A percentile compares a stretch with the other conserved stretches of the same genome.
These are phyloP conservation scores for Amazona vittata DNA, from an alignment of 2,113 vertebrate genomes.

Conservation along the genomic window DNA sequence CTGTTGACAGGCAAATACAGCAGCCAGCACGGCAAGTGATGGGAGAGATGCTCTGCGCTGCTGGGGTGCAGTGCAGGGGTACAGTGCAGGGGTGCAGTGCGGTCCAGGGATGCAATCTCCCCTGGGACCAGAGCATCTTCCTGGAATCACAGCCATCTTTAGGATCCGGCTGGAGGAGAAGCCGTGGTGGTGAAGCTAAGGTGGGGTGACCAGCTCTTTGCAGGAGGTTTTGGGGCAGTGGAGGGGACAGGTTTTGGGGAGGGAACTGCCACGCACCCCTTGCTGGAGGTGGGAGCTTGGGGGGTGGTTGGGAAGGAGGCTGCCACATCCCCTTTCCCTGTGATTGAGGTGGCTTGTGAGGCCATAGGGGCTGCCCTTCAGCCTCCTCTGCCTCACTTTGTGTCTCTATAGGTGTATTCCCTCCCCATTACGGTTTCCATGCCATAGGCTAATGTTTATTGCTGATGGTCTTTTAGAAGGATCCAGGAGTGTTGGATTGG, in stretches of 20 bases:
- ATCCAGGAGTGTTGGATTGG: background rate
- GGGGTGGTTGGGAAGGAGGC: background rate
- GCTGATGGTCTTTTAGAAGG: background rate
- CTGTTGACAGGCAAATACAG: background rate
- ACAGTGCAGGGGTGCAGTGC: background rate
- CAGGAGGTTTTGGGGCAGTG: rapidly evolving
- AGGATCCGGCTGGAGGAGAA: background rate
- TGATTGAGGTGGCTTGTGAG: background rate
- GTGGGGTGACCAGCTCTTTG: background rate
- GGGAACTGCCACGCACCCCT: background rate
- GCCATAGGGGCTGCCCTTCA: background rate
- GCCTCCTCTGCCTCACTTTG: background rate
- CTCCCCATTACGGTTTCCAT: background rate
- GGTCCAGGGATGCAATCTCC: background rate
- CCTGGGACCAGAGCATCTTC: rapidly evolving
- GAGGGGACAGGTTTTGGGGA: background rate
- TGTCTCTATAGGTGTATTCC: background rate
- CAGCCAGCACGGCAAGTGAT: background rate
- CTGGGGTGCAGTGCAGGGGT: background rate
- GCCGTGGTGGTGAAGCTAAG: background rate
- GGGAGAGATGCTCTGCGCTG: background rate
- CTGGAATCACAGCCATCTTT: background rate
- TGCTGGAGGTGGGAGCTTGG: too few relatives aligned
- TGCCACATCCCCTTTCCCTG: background rate
- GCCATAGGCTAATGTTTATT: background rate